phyloP scores from a whole-genome alignment of 1,140 invertebrate species.

The Anastrepha obliqua region DNA sequence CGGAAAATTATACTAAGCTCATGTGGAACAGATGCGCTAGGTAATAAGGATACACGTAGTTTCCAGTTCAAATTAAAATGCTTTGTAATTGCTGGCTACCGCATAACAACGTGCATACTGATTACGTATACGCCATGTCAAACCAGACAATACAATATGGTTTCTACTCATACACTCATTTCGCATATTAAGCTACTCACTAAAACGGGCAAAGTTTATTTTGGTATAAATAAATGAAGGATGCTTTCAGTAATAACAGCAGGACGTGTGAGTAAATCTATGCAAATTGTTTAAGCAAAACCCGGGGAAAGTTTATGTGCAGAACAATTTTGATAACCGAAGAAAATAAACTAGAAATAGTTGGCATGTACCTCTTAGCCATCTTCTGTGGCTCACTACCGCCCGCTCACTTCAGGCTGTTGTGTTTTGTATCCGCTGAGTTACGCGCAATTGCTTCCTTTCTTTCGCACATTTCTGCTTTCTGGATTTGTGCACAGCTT shows the following conservation, averaged over 20 bases:
- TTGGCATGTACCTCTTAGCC: not conserved
- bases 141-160: not conserved
- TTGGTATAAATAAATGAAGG: not conserved
- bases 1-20: no score
- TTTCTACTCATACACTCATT: no score
- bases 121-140: constrained; percentile 15
- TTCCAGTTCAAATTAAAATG: no score
- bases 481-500: not conserved
- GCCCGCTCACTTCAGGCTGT: not conserved
- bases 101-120: no score
- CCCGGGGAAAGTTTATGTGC: not conserved
- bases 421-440: not conserved
- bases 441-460: not conserved
- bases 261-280: not conserved
- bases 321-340: not conserved
- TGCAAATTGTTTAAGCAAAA: not conserved
- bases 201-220: not conserved
- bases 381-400: not conserved
- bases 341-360: not conserved
- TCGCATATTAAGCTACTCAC: not conserved
- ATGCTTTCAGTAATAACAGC: not conserved
- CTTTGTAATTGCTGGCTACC: no score
- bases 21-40: no score
- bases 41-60: no score
- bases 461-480: not conserved